phyloP scores from a whole-genome alignment of 1,140 invertebrate species.

The Ectropis grisescens region DNA sequence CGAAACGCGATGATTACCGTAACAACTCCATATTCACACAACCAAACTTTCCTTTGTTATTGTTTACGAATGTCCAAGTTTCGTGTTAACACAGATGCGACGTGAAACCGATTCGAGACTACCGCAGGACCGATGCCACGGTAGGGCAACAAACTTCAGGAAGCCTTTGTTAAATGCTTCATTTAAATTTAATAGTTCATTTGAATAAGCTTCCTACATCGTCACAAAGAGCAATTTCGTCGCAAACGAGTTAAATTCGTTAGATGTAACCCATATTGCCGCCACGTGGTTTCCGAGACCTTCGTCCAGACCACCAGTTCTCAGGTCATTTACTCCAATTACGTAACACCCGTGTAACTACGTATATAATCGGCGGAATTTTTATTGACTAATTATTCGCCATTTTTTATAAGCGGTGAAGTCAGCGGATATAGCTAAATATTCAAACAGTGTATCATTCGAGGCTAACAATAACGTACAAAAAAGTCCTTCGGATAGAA shows the following conservation, averaged over 20 bases:
- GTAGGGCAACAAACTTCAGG: too few species aligned
- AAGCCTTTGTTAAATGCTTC: too few species aligned
- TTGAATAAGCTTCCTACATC: too few species aligned
- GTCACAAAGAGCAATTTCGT: too few species aligned
- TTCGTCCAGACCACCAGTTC: constrained; percentile 42
- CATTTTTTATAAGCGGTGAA: constrained; percentile 62
- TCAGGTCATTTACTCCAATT: constrained; percentile 66
- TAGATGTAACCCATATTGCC: constrained; percentile 20
- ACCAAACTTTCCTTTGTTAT: constrained; percentile 4
- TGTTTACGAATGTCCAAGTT: constrained; percentile 16
- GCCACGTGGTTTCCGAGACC: constrained; percentile 49
- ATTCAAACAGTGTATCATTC: constrained; percentile 65
- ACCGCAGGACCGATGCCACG: too few species aligned
- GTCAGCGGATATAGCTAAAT: constrained; percentile 68
- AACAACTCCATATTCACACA: background rate
- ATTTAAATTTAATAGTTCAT: too few species aligned
- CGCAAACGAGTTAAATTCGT: too few species aligned
- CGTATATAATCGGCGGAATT: constrained; percentile 64
- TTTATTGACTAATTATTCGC: constrained; percentile 68
- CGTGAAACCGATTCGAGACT: too few species aligned
- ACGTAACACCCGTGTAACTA: constrained; percentile 62
- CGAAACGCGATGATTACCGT: constrained; percentile 12
- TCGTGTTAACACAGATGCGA: constrained; percentile 7
- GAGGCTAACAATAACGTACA: constrained; percentile 58
- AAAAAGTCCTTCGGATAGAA: constrained; percentile 43